Percentiles rank a stretch among this genome's conserved stretches.
These are phyloP conservation scores for Tapirus indicus DNA, from an alignment of 2,797 vertebrate species.

Conservation along the genomic window DNA sequence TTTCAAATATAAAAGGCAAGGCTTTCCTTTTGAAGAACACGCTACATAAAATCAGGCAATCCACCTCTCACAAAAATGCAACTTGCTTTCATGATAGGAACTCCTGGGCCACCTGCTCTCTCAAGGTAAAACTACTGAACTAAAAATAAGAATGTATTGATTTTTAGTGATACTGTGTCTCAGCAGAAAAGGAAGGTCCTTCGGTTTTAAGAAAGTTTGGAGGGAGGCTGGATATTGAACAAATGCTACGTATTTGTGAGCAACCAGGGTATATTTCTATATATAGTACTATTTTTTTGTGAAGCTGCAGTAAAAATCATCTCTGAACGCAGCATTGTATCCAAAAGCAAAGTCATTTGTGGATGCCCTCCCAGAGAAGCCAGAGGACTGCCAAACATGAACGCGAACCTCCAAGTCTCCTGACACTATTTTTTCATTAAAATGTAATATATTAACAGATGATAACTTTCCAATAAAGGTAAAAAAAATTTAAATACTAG, in stretches of 20 bases:
- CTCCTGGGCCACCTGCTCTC: conserved; percentile 48
- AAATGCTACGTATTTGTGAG: not conserved
- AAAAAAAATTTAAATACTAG: not conserved
- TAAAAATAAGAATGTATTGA: conserved; percentile 75
- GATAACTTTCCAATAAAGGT: conserved; percentile 7
- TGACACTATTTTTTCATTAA: not conserved
- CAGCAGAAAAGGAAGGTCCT: conserved; percentile 53
- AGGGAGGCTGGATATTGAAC: not conserved
- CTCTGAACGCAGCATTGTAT: not conserved
- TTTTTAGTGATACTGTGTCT: conserved; percentile 57
- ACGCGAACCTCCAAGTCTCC: not conserved
- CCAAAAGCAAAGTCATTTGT: not conserved
- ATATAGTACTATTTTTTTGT: not conserved
- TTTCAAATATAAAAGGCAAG: not conserved
- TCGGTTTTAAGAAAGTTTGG: not conserved
- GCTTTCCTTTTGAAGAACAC: conserved; percentile 54
- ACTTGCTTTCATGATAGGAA: conserved; percentile 31
- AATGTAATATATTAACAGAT: not conserved
- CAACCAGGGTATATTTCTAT: not conserved
- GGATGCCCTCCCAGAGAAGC: not conserved
- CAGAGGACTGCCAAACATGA: not conserved
- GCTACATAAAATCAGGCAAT: conserved; percentile 32
- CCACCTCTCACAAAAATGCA: conserved; percentile 42
- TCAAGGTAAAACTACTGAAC: conserved; percentile 44
- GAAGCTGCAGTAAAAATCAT: not conserved